Conservation (phyloP, 2,797 vertebrate genomes). For the Peromyscus attwateri region DNA sequence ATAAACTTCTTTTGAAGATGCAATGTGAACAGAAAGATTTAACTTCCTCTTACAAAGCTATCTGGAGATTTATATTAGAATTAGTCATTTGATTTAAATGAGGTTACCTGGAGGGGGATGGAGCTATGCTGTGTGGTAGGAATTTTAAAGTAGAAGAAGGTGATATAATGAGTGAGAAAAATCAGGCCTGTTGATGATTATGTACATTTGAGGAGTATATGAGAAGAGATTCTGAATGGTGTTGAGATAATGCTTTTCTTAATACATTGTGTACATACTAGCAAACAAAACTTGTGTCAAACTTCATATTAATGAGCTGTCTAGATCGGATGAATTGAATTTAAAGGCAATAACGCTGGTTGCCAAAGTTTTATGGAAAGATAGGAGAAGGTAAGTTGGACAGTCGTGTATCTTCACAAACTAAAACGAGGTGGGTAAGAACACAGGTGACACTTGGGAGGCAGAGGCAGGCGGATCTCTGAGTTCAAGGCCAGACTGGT, state of each 20-base stretch:
- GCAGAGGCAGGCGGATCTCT: neutral
- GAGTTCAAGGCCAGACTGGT: neutral
- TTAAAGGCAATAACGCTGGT: neutral
- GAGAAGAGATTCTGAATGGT: neutral
- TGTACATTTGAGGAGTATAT: neutral
- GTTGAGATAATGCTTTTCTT: neutral
- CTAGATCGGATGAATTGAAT: neutral
- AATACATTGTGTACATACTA: neutral
- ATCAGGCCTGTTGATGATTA: neutral
- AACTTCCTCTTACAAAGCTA: neutral
- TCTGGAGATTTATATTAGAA: constrained; percentile 45
- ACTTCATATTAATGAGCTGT: neutral
- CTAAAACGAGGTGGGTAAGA: neutral
- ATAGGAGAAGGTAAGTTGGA: neutral
- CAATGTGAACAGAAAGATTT: constrained; percentile 1
- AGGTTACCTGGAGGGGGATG: neutral
- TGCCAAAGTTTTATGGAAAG: neutral
- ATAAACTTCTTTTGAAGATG: neutral
- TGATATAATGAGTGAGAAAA: neutral
- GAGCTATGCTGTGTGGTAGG: neutral
- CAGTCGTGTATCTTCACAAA: neutral
- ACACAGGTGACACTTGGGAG: neutral
- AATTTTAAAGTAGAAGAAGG: neutral
- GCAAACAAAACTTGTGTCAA: neutral
- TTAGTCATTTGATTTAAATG: constrained; percentile 34